phyloP scores from a whole-genome alignment of 2,797 vertebrate species.

The Alouatta caraya region DNA sequence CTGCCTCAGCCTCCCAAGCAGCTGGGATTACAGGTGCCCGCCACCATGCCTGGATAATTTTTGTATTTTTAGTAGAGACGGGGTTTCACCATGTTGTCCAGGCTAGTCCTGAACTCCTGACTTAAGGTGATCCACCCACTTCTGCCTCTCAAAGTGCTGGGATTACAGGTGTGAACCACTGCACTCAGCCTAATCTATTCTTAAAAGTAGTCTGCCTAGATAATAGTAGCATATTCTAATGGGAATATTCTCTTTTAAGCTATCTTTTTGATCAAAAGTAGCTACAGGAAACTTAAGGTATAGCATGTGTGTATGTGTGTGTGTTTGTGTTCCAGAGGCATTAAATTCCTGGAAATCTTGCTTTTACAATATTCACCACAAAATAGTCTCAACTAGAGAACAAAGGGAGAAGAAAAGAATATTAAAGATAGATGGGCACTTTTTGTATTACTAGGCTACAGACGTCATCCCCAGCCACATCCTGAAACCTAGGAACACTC shows the following conservation, averaged over 20 bases:
- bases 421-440: background rate
- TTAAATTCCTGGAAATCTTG: background rate
- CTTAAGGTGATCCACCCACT: background rate
- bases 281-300: background rate
- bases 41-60: background rate
- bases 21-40: background rate
- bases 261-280: background rate
- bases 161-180: background rate
- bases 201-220: background rate
- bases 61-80: background rate
- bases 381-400: background rate
- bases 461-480: background rate
- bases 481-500: background rate
- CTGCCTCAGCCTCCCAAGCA: background rate
- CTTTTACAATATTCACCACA: background rate
- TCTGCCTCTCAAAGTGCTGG: background rate
- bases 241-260: background rate
- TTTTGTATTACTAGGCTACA: background rate
- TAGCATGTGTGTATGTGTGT: background rate
- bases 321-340: background rate
- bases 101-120: background rate
- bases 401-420: background rate
- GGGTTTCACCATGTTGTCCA: background rate
- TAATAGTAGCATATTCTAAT: background rate
- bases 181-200: background rate